Base-by-base conservation (phyloP, 1,140 invertebrate genomes). In the Tetramorium simillimum region DNA sequence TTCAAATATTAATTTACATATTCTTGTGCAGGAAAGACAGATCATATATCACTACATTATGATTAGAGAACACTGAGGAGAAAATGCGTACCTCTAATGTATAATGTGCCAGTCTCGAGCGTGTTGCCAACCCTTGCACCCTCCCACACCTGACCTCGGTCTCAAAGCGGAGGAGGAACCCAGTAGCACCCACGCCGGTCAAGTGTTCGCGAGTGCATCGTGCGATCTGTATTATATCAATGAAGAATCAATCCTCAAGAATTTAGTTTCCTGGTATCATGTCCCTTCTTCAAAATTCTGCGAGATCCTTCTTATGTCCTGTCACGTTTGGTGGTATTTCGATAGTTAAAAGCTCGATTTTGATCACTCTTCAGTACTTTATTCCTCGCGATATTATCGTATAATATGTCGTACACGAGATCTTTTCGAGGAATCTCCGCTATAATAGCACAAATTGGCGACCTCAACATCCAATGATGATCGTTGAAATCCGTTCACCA, bases 141-240 rank as follows among this genome's bases (percentile, higher is more conserved):
- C 69, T 84, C 80, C 69, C 24, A 75, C 80, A 84, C 37, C 53
- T 82, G 80, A 84, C 80, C 80, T 84, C 69, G 69, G 69, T 58
- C 40, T 84, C 69, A 84, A 58, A 84, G 69, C 69, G 80, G 28
- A 75, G 69, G 53, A 84, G 69, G 53, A 84, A 84, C 16, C 69
- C 80, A 84, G 53, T 84, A 75, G 88, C 91, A 88, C 90, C 91
- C 90, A 92, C 91, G 88, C 92, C 76, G 78, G 85, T 84, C 37
- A 84, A 62, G 58, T 49, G 65, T 49, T 87, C 53, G 63, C 46
- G 72, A 21, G 24, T 72, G 58, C 88, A 90, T 90, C 63, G 63
- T 87, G 60, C 24, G 56, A 84, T 33, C 14, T 7, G 28, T n/a
- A 16, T n/a, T 28, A 65, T 5, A 37, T 76, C 21, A 46, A 56